These are phyloP conservation scores for Sprattus sprattus DNA, from an alignment of 2,113 vertebrate species.

Conservation along the genomic window DNA sequence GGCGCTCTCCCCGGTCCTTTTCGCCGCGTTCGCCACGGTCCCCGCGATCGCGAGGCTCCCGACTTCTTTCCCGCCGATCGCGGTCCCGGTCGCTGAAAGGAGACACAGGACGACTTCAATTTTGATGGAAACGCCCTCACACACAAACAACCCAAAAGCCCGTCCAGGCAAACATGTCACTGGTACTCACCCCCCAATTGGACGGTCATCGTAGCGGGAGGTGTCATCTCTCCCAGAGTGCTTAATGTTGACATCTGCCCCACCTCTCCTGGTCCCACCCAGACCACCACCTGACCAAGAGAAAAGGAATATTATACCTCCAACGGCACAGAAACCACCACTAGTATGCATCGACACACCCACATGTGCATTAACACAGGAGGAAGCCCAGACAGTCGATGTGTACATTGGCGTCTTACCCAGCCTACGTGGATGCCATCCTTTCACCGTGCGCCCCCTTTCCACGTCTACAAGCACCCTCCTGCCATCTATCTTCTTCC, in stretches of 20 bases:
- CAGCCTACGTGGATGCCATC: slow-evolving; percentile 87
- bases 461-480: slow-evolving; percentile 91
- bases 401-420: slow-evolving; percentile 64
- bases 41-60: slow-evolving; percentile 55
- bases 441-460: slow-evolving; percentile 88
- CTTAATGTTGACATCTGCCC: slow-evolving; percentile 91
- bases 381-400: background rate
- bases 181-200: slow-evolving; percentile 61
- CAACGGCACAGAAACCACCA: too few relatives aligned
- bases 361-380: background rate
- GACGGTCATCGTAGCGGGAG: slow-evolving; percentile 85
- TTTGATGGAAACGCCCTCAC: background rate
- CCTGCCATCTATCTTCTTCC: slow-evolving; percentile 91
- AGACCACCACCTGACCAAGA: slow-evolving; percentile 79
- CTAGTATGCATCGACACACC: background rate
- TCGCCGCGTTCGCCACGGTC: slow-evolving; percentile 46
- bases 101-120: slow-evolving; percentile 4
- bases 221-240: slow-evolving; percentile 89
- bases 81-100: slow-evolving; percentile 68
- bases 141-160: background rate
- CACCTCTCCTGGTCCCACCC: slow-evolving; percentile 86
- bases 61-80: slow-evolving; percentile 79
- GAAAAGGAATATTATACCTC: background rate
- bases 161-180: background rate
- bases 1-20: slow-evolving; percentile 71